These are phyloP conservation scores for Ochotona curzoniae DNA, from an alignment of 2,113 vertebrate genomes.

Conservation along the genomic window DNA sequence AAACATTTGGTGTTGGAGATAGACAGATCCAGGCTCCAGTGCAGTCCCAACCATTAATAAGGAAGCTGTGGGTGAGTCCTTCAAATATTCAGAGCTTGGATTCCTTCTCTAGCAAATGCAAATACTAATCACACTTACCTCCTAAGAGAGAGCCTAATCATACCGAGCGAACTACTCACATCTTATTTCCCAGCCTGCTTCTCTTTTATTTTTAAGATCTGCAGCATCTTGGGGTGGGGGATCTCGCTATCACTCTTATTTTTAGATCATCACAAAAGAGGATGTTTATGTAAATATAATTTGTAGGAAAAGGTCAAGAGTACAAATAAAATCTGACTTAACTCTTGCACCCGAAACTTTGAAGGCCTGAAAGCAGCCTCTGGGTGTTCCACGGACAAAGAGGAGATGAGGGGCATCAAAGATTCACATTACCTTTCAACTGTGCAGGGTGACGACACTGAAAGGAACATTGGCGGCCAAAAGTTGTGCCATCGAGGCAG, in stretches of 20 bases:
- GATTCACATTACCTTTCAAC: conserved; percentile 89
- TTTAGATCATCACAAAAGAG: neutral
- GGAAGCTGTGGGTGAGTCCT: neutral
- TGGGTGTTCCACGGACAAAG: neutral
- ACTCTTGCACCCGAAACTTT: neutral
- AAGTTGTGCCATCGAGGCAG: conserved; percentile 95
- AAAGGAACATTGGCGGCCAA: conserved; percentile 94
- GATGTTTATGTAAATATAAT: conserved; percentile 51
- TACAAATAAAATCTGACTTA: neutral
- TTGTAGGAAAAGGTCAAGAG: conserved; percentile 59
- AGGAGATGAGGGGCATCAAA: fast-evolving
- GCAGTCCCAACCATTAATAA: neutral
- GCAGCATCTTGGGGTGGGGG: conserved; percentile 41
- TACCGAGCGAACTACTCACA: neutral
- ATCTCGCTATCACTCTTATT: conserved; percentile 63
- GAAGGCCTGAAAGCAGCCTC: too few species aligned
- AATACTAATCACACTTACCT: neutral
- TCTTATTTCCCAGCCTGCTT: neutral
- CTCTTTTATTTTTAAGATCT: conserved; percentile 53
- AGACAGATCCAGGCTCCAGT: neutral
- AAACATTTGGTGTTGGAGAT: neutral
- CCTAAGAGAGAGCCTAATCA: neutral
- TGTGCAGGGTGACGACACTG: conserved; percentile 94
- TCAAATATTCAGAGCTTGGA: neutral
- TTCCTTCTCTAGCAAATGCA: neutral